Base-by-base conservation (phyloP, 2,888 invertebrate genomes). In the Pinctada fucata region DNA sequence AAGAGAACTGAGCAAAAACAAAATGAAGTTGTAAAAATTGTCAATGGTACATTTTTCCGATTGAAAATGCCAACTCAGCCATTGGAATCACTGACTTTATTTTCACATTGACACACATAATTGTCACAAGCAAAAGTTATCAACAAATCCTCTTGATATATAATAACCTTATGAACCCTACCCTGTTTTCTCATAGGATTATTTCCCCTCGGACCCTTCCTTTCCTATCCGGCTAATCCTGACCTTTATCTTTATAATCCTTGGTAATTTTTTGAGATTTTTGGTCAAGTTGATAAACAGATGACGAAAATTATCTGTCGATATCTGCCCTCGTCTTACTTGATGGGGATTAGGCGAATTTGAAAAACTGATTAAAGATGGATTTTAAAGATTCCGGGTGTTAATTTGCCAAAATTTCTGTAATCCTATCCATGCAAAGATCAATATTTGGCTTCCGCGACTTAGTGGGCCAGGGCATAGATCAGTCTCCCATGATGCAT, bases 311-410 rank as follows among this genome's bases (percentile, higher is more conserved):
- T 58, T 58, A 13, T 58, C 58, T 58, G 58, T 58, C 58, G 13
- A 10, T 58, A 58, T 58, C 13, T 58, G 13, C 58, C 13, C 58
- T 13, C 58, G 13, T 10, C 6, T 58, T 10, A 6, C 8, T 13
- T 58, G 58, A 58, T 58, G 58, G 58, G 58, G 58, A 58, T 58
- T 58, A 58, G 6, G 13, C 8, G 58, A 58, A 58, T 58, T 58
- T 58, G 58, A 58, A 58, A 58, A 58, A 58, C 58, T 58, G 58
- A 58, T 58, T 58, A 58, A 52, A 58, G 58, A 58, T 13, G 58
- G 58, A 58, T 58, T 58, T 6, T 13, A 10, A 10, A 58, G 13
- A 58, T 58, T 58, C 58, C 13, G 58, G 58, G 58, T 58, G 58
- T 58, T 58, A 58, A 58, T 58, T 58, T 58, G 58, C 58, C 58